phyloP scores from a whole-genome alignment of 2,113 vertebrate genomes.

The Oceanites oceanicus region DNA sequence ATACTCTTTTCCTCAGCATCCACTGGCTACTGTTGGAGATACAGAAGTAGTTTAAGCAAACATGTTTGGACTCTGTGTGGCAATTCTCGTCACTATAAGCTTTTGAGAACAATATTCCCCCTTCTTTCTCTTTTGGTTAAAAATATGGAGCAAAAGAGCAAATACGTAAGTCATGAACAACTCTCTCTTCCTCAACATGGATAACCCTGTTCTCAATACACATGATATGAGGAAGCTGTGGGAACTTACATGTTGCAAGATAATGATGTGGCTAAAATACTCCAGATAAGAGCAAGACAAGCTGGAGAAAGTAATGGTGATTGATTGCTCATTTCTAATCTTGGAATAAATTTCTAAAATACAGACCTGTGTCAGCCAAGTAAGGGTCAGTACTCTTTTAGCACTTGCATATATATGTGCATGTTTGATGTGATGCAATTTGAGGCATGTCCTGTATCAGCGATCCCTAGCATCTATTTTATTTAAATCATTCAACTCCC shows the following conservation, averaged over 20 bases:
- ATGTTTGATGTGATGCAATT: neutral
- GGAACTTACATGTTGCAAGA: neutral
- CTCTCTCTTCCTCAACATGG: neutral
- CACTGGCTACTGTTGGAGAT: neutral
- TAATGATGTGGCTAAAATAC: neutral
- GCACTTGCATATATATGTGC: rapidly evolving
- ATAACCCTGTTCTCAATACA: neutral
- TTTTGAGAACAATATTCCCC: neutral
- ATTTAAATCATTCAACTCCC: neutral
- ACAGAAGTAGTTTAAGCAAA: neutral
- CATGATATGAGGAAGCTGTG: neutral
- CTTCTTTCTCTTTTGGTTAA: neutral
- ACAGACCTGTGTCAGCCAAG: neutral
- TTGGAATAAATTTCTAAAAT: neutral
- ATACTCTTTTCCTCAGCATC: neutral
- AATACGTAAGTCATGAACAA: rapidly evolving
- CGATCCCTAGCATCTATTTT: neutral
- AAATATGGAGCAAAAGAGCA: neutral
- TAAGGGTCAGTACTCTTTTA: neutral
- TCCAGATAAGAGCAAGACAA: neutral
- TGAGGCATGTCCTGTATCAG: neutral
- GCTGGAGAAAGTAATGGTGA: neutral
- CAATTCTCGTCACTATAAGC: neutral
- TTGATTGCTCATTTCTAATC: neutral
- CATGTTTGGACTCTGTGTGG: neutral